phyloP scores from a whole-genome alignment of 1,140 invertebrate genomes.

The Cheumatopsyche charites region DNA sequence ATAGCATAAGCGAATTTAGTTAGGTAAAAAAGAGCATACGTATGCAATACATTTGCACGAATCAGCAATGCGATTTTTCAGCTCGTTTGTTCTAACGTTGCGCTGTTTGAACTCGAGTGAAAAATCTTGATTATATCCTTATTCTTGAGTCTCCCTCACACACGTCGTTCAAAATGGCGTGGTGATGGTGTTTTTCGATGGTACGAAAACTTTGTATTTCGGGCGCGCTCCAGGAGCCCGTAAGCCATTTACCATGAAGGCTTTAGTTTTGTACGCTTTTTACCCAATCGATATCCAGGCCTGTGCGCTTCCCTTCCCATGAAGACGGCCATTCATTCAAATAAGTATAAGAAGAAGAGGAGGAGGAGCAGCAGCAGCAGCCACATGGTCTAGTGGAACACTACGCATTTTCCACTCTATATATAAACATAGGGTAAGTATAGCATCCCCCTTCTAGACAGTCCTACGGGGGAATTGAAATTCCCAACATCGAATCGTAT shows the following conservation, averaged over 20 bases:
- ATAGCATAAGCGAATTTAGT: too few relatives aligned
- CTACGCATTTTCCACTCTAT: neutral
- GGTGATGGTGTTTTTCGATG: conserved; percentile 15
- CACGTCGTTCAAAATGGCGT: conserved; percentile 3
- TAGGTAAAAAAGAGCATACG: too few relatives aligned
- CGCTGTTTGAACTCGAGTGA: too few relatives aligned
- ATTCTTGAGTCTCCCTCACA: too few relatives aligned
- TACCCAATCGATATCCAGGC: conserved; percentile 41
- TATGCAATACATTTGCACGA: too few relatives aligned
- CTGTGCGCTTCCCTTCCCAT: conserved; percentile 42
- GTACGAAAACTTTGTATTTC: conserved; percentile 25
- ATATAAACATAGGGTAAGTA: neutral
- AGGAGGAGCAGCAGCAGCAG: conserved; percentile 20
- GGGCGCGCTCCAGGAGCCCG: conserved; percentile 21
- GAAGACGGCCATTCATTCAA: conserved; percentile 44
- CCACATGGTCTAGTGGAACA: conserved; percentile 32
- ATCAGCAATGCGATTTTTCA: too few relatives aligned
- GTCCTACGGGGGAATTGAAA: conserved; percentile 22
- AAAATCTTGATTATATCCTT: conserved; percentile 1
- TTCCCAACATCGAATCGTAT: conserved; percentile 20
- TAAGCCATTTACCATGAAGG: conserved; percentile 36
- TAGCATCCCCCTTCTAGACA: too few relatives aligned
- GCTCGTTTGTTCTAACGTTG: too few relatives aligned
- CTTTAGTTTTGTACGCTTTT: conserved; percentile 38
- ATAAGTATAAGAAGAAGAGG: conserved; percentile 39